Evolutionary conservation across 2,888 invertebrate genomes (phyloP).

Genomic region (Drepanosiphum platanoidis): DNA sequence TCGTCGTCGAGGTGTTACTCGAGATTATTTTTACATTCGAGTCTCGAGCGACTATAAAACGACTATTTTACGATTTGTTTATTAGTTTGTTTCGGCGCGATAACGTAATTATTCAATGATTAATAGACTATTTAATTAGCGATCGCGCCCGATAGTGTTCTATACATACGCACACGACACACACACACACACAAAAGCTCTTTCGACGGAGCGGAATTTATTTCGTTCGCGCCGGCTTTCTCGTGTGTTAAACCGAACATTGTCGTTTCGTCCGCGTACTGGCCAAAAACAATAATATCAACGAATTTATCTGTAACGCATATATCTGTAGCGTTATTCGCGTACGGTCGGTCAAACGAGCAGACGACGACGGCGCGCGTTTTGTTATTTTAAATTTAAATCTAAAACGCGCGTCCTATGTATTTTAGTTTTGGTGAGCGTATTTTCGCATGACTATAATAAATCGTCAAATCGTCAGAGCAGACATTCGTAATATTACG

Average conservation of each 20-base stretch:
- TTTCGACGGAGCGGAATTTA: not conserved
- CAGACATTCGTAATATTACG: too few species aligned
- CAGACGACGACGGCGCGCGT: too few species aligned
- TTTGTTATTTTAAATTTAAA: too few species aligned
- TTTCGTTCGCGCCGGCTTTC: not conserved
- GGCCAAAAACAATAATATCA: not conserved
- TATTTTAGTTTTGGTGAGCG: too few species aligned
- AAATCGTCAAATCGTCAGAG: too few species aligned
- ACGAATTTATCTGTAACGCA: not conserved
- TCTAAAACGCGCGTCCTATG: not conserved
- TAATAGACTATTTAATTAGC: not conserved
- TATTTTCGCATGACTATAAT: too few species aligned
- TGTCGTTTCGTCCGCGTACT: not conserved
- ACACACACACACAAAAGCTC: too few species aligned
- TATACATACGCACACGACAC: too few species aligned
- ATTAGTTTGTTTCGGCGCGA: not conserved
- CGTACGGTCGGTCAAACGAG: too few species aligned
- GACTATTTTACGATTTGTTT: conserved; percentile 14
- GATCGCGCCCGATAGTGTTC: not conserved
- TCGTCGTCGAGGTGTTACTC: not conserved
- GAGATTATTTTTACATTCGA: conserved; percentile 13
- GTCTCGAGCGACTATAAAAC: not conserved
- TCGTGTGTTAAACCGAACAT: not conserved
- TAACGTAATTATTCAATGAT: not conserved
- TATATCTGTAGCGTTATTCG: too few species aligned